Percentiles rank a stretch among this genome's conserved stretches.
Evolutionary conservation across 2,888 invertebrate genomes (phyloP).

Genomic region (Merodon equestris): DNA sequence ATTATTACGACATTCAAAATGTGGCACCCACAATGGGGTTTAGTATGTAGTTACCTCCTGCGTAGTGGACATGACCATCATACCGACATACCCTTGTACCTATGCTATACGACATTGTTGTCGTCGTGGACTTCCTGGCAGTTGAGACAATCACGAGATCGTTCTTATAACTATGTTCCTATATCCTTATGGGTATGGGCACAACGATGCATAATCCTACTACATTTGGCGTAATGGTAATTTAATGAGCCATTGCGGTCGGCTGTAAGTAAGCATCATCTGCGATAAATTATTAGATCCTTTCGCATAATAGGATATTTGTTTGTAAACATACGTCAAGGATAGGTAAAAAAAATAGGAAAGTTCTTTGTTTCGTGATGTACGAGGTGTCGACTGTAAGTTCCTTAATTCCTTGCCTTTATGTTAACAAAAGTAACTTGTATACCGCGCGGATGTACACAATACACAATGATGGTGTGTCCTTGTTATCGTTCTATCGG

Average conservation of each 20-base stretch:
- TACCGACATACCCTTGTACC: constrained; percentile 27
- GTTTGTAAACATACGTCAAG: not conserved
- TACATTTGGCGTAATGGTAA: constrained; percentile 56
- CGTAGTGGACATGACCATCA: constrained; percentile 53
- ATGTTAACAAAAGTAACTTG: constrained; percentile 40
- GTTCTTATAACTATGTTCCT: constrained; percentile 13
- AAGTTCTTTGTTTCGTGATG: constrained; percentile 8
- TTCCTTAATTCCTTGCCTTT: constrained; percentile 52
- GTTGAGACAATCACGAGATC: constrained; percentile 53
- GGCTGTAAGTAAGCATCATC: constrained; percentile 21
- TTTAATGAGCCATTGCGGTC: constrained; percentile 53
- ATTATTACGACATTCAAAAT: constrained; percentile 68
- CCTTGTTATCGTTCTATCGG: constrained; percentile 12
- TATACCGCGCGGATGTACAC: constrained; percentile 8
- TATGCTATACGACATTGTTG: constrained; percentile 28
- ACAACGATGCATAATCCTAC: constrained; percentile 40
- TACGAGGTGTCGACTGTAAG: constrained; percentile 45
- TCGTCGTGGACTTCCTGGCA: constrained; percentile 57
- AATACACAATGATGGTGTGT: constrained; percentile 16
- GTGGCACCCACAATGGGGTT: constrained; percentile 61
- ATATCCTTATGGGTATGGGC: constrained; percentile 20
- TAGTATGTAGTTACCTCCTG: constrained; percentile 46
- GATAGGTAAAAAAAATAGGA: constrained; percentile 1
- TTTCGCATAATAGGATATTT: constrained; percentile 26
- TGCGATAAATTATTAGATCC: constrained; percentile 1